Evolutionary conservation across 2,113 vertebrate genomes (phyloP), one percentile per base, ranked within the genome.

Genomic region (Girardinichthys multiradiatus): DNA sequence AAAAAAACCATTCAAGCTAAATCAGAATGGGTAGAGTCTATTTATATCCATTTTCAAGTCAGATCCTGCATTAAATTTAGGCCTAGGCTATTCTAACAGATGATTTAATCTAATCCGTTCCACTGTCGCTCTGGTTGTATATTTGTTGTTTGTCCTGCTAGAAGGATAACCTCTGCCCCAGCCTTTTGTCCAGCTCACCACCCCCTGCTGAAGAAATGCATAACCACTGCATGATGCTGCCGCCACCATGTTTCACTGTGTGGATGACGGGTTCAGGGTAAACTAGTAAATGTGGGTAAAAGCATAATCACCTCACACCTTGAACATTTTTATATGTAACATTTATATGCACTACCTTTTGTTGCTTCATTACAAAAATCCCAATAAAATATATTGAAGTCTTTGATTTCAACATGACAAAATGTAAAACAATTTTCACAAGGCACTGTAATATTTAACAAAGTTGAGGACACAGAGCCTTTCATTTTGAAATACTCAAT

Each of bases 401-500:
- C 24, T 21, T 2, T 54, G 2, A n/a, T 54, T 54, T 54, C 24
- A n/a, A 54, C 19, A 54, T 54, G 37, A 39, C 37, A 54, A 54
- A 54, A 10, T 54, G 7, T 54, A 5, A 54, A n/a, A 4, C 21
- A 54, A n/a, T n/a, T 54, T 10, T 39, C 37, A 12, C 9, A 11
- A 10, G 37, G 37, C 11, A 39, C 11, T 10, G 11, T 48, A 21
- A 27, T 39, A 35, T 64, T 51, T 13, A 33, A 66, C 4, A 29
- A 3, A 68, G 57, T 24, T 70, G 30, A 33, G 33, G 59, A 73
- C 42, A 48, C 7, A 51, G 7, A 72, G 15, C 9, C 71, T 35
- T 0, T 73, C 45, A 60, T 39, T 76, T 11, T 63, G n/a, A 81
- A 65, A 54, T n/a, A 77, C 58, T 37, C 30, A 54, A 58, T 39